These are phyloP conservation scores for Aphelinus atriplicis DNA, from an alignment of 1,140 invertebrate species.

Conservation along the genomic window DNA sequence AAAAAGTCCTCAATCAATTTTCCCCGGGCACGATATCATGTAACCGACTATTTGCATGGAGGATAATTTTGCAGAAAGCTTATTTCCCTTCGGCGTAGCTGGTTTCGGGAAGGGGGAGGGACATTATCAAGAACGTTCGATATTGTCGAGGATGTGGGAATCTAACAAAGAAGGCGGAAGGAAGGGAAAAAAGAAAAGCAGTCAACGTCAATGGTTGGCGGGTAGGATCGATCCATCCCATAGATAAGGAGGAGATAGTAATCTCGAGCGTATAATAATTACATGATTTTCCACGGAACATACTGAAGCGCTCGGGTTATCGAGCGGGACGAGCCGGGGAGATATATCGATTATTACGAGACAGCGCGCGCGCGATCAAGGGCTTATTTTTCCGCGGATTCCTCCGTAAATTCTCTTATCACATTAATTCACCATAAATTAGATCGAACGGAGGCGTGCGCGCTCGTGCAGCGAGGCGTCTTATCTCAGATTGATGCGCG, in stretches of 20 bases:
- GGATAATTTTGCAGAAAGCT: no score
- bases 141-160: conserved; percentile 22
- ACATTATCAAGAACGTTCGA: neutral
- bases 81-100: no score
- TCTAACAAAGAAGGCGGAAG: conserved; percentile 27
- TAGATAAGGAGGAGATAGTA: conserved; percentile 51
- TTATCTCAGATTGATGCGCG: neutral
- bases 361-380: neutral
- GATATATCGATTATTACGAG: conserved; percentile 6
- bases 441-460: conserved; percentile 1
- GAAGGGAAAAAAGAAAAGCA: neutral
- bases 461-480: neutral
- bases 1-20: no score
- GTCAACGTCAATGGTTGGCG: conserved; percentile 31
- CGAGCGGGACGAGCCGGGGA: neutral
- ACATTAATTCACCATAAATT: neutral
- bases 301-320: conserved; percentile 15
- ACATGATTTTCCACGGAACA: conserved; percentile 56
- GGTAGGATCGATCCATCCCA: conserved; percentile 43
- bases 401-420: no score
- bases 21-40: no score
- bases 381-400: no score
- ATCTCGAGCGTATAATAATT: conserved; percentile 61
- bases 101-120: no score
- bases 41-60: no score